Conservation (phyloP, 2,113 vertebrate genomes). For the Poicephalus gulielmi region DNA sequence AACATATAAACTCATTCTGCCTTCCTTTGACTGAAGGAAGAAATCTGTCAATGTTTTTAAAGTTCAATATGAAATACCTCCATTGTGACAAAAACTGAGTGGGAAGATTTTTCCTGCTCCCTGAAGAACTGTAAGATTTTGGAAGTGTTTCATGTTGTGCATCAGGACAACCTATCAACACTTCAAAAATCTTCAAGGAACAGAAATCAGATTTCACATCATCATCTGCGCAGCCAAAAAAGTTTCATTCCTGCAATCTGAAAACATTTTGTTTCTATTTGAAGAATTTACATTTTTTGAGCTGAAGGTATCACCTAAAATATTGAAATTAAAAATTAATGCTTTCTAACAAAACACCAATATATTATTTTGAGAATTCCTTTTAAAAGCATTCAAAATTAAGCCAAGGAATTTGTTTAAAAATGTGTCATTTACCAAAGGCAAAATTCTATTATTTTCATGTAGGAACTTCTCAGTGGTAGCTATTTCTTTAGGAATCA, state of each 20-base stretch:
- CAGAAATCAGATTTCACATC: neutral
- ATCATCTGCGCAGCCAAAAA: fast-evolving
- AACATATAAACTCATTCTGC: neutral
- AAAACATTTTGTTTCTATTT: neutral
- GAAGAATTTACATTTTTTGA: neutral
- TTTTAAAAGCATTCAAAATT: neutral
- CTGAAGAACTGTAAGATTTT: conserved; percentile 11
- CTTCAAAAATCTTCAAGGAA: neutral
- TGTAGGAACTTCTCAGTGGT: neutral
- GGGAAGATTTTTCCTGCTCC: conserved; percentile 55
- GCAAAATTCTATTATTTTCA: neutral
- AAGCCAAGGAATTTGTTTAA: neutral
- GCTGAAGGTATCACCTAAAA: neutral
- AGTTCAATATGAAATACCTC: neutral
- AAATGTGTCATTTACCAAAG: neutral
- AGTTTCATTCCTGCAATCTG: neutral
- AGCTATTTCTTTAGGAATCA: neutral
- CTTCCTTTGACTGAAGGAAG: conserved; percentile 14
- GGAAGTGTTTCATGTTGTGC: neutral
- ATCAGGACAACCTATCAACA: conserved; percentile 4
- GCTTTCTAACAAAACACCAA: fast-evolving
- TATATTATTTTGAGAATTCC: neutral
- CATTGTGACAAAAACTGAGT: neutral
- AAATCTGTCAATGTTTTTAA: conserved; percentile 53
- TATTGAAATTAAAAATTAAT: neutral